Evolutionary conservation across 1,140 invertebrate genomes (phyloP), one percentile per base, ranked within the genome.

Genomic region (Lutraria rhynchaena): DNA sequence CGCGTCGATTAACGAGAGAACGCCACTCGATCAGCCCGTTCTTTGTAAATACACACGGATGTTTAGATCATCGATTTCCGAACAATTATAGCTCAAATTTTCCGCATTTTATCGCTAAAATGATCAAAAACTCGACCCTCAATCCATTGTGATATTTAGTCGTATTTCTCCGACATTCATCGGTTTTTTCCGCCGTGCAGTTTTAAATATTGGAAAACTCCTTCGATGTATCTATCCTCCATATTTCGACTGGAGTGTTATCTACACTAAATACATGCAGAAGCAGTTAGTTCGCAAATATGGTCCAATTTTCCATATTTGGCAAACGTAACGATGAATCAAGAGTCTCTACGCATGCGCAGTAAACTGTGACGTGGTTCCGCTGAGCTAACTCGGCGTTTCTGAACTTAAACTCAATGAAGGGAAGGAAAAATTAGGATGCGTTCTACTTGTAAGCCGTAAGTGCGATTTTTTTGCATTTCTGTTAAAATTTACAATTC

Each of bases 241-340:
- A 41, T 15, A 41, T 7, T 41, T 5, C 37, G 37, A 41, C 5
- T 41, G 15, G 5, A 5, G 5, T 41, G 37, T 15, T 41, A 41
- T 41, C 37, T 41, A 41, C 15, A 41, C 37, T 5, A 15, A 41
- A 41, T 61, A 63, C 60, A 63, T 63, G 60, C 60, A 22, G 19
- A 37, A 41, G 35, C 60, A n/a, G 60, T 63, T 63, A 37, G 37
- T 37, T n/a, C 31, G 60, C 60, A 44, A 44, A 69, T 51, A 69
- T 69, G 49, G 65, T 49, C 65, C 65, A 69, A 69, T 53, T 53
- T 69, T 53, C 65, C 65, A 49, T 69, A 69, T 69, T 69, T 69
- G 65, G 65, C 37, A 69, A 51, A 53, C 44, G 44, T 49, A 29
- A 53, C 51, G 65, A 51, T 69, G 44, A 69, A 69, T 69, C 65